Evolutionary conservation across 2,113 vertebrate genomes (phyloP).

Genomic region (Odocoileus hemionus): DNA sequence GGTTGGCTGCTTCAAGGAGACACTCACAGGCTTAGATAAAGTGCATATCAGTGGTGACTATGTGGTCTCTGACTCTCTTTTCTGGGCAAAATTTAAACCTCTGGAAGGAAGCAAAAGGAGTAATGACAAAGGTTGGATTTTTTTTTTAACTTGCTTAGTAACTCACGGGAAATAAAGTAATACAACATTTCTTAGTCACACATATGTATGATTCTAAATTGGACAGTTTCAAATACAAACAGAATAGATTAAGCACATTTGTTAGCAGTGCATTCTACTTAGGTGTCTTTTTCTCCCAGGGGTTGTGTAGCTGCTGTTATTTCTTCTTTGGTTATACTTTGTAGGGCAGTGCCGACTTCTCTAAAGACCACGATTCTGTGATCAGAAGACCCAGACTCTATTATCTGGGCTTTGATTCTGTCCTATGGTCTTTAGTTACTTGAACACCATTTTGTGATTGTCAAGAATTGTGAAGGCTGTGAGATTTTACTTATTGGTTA

Average conservation of each 20-base stretch:
- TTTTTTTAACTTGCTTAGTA: neutral
- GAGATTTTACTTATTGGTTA: neutral
- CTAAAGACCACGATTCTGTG: neutral
- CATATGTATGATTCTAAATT: neutral
- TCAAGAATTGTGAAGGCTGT: neutral
- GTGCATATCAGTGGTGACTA: neutral
- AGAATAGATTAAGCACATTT: neutral
- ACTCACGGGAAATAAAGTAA: slow-evolving; percentile 9
- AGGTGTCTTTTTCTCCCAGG: neutral
- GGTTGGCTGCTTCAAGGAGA: neutral
- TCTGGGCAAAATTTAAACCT: neutral
- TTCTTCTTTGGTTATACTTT: neutral
- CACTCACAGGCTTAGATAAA: neutral
- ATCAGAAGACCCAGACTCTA: neutral
- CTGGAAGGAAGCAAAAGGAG: neutral
- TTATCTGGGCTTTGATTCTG: neutral
- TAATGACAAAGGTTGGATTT: neutral
- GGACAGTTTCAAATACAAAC: neutral
- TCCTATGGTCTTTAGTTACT: neutral
- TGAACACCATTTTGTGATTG: neutral
- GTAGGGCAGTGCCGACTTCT: neutral
- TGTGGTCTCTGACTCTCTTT: neutral
- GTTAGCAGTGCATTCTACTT: neutral
- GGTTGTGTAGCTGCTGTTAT: neutral
- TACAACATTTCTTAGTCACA: neutral